A percentile compares a stretch with the other conserved stretches of the same genome.
Evolutionary conservation across 2,113 vertebrate species (phyloP).

Genomic region (Hiodon alosoides): DNA sequence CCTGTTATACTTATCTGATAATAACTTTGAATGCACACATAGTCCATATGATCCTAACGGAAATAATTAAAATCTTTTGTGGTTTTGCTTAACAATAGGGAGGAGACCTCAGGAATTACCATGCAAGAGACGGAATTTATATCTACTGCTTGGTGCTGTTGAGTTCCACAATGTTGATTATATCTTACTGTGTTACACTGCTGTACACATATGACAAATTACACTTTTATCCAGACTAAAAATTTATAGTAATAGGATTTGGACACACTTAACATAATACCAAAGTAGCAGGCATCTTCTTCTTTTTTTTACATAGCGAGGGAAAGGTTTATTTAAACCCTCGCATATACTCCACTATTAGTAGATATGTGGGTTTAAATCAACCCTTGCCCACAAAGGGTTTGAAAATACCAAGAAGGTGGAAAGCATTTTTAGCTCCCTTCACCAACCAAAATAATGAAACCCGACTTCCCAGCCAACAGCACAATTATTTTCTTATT

Average conservation of each 20-base stretch:
- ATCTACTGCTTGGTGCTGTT: neutral
- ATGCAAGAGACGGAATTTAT: neutral
- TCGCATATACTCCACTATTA: too few species aligned
- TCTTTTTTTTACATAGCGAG: too few species aligned
- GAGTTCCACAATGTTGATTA: neutral
- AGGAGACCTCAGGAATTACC: neutral
- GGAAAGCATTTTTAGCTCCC: neutral
- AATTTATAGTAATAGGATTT: too few species aligned
- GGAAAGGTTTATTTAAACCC: too few species aligned
- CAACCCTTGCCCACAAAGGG: neutral
- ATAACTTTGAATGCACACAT: constrained; percentile 49
- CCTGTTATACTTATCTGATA: constrained; percentile 67
- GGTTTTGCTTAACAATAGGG: constrained; percentile 1
- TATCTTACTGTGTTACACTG: neutral
- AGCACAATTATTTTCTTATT: neutral
- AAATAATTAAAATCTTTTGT: constrained; percentile 49
- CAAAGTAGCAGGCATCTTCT: too few species aligned
- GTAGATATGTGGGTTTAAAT: too few species aligned
- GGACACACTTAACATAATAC: too few species aligned
- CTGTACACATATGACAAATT: neutral
- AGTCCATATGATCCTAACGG: constrained; percentile 42
- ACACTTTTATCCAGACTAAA: neutral
- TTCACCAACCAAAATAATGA: constrained; percentile 17
- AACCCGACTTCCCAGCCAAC: neutral
- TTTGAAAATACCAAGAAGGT: constrained; percentile 3